phyloP scores from a whole-genome alignment of 2,113 vertebrate genomes.

The Halcyon senegalensis region DNA sequence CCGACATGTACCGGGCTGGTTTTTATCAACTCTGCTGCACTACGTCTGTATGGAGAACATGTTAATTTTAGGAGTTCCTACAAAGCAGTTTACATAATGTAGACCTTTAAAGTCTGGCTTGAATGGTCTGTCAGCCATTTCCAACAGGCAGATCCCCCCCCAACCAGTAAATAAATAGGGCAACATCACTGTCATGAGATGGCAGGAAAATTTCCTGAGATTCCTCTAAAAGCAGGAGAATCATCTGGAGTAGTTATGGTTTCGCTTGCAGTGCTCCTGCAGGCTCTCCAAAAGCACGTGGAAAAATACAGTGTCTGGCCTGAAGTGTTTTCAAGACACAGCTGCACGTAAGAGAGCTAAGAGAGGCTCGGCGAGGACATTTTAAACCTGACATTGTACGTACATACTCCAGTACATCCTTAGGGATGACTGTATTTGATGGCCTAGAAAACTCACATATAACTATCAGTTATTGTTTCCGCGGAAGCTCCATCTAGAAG shows the following conservation, averaged over 20 bases:
- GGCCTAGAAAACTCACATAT: slow-evolving; percentile 57
- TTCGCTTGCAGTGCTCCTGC: neutral
- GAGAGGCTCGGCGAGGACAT: slow-evolving; percentile 15
- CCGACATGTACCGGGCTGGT: rapidly evolving
- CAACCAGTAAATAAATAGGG: neutral
- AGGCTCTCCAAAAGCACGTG: slow-evolving; percentile 1
- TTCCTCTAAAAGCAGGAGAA: neutral
- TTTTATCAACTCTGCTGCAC: neutral
- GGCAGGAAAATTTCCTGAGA: neutral
- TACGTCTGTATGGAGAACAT: neutral
- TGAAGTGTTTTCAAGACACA: neutral
- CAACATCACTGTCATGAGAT: neutral
- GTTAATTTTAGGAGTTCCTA: neutral
- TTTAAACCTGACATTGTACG: slow-evolving; percentile 44
- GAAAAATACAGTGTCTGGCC: slow-evolving; percentile 31
- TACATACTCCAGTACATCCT: neutral
- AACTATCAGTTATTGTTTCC: neutral
- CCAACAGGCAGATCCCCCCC: neutral
- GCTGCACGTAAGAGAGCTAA: neutral
- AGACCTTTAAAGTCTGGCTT: neutral
- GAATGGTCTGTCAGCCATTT: neutral
- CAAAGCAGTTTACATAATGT: neutral
- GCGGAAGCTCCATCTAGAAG: neutral
- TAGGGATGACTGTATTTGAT: neutral
- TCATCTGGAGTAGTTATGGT: neutral